Percentiles rank a stretch among this genome's conserved stretches.
Evolutionary conservation across 2,113 vertebrate genomes (phyloP).

Genomic region (Fregetta grallaria): DNA sequence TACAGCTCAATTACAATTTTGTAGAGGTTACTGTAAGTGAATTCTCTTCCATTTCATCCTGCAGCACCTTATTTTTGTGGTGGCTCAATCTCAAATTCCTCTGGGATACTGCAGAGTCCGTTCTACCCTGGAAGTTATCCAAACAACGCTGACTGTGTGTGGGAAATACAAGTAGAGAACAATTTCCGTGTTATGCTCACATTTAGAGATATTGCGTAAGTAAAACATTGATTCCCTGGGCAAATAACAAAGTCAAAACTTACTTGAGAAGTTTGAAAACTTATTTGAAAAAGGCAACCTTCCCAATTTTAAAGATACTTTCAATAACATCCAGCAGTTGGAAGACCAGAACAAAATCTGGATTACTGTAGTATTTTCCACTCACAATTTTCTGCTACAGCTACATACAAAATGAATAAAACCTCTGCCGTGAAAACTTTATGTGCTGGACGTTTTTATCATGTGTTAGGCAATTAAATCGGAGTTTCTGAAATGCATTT

Average conservation of each 20-base stretch:
- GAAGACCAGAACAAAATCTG: background rate
- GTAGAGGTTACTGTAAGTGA: background rate
- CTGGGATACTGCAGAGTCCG: conserved; percentile 67
- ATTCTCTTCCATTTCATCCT: background rate
- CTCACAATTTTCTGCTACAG: background rate
- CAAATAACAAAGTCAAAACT: background rate
- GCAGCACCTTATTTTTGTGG: conserved; percentile 59
- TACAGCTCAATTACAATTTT: background rate
- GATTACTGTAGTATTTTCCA: background rate
- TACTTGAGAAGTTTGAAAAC: background rate
- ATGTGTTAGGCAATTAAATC: background rate
- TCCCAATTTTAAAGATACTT: background rate
- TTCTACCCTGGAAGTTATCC: conserved; percentile 69
- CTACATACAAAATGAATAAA: background rate
- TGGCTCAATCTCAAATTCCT: conserved; percentile 50
- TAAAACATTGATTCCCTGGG: background rate
- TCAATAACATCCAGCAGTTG: background rate
- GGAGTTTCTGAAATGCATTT: background rate
- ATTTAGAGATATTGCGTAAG: conserved; percentile 71
- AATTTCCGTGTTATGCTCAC: conserved; percentile 52
- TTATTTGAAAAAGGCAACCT: background rate
- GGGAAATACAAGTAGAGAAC: conserved; percentile 72
- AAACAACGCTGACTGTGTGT: conserved; percentile 52
- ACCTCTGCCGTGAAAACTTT: background rate
- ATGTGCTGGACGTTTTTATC: background rate